Evolutionary conservation across 2,888 invertebrate species (phyloP), one percentile per base, ranked within the genome.

Genomic region (Parnassius mnemosyne): DNA sequence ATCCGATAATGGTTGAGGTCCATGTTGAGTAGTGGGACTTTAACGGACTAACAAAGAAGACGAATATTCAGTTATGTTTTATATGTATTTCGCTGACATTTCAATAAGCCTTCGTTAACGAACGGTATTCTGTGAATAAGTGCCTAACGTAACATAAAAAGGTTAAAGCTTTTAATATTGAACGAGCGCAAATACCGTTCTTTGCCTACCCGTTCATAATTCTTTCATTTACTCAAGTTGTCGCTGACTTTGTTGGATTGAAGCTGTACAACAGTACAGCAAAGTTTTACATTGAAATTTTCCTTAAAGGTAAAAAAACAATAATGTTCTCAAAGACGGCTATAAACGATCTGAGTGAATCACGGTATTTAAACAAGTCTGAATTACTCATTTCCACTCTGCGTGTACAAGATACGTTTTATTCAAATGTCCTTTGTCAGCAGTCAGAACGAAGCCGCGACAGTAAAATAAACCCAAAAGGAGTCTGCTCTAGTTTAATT

Each of bases 351-450:
- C 65, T 65, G 62, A 59, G 57, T 71, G 73, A 73, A 69, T 73
- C 72, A 72, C 67, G 64, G 68, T 66, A 67, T 70, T 71, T 68
- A 73, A 71, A 71, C 69, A 66, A 71, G 66, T 66, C 69, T 64
- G 69, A 67, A 70, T 73, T 72, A 73, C 71, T 74, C 71, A 71
- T 72, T 72, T 68, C 68, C 69, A 69, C 65, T 64, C 60, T 53
- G 49, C 49, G 34, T 67, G 63, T 63, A 60, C 67, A 60, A 70
- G 69, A 66, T 69, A 68, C 68, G 69, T 69, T 70, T 73, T 71
- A 71, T 70, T 71, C 70, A 68, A 71, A 71, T 69, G 68, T 72
- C 72, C 72, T 73, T 73, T 72, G 73, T 73, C 70, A 70, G 59
- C 68, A 68, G 66, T 70, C 68, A 53, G 68, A 69, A 66, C 63